Evolutionary conservation across 1,140 invertebrate genomes (phyloP).

Genomic region (Helicoverpa armigera): DNA sequence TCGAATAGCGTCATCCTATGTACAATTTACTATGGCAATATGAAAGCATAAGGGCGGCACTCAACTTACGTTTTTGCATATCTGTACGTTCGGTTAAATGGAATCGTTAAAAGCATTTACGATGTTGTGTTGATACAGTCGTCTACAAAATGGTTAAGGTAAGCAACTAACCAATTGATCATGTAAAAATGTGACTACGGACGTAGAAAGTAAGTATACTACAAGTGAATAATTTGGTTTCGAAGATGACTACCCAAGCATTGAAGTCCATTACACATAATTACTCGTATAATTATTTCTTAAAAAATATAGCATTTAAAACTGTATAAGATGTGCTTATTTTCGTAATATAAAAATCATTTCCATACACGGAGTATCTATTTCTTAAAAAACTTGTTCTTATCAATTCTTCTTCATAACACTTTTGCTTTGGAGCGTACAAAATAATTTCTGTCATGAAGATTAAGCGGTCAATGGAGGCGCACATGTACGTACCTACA

Average conservation of each 20-base stretch:
- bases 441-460: constrained; percentile 11
- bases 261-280: too few relatives aligned
- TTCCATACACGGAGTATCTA: too few relatives aligned
- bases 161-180: too few relatives aligned
- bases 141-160: not conserved
- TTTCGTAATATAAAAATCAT: too few relatives aligned
- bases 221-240: too few relatives aligned
- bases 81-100: constrained; percentile 47
- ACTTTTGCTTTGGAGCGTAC: constrained; percentile 19
- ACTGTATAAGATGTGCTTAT: too few relatives aligned
- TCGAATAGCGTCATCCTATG: constrained; percentile 30
- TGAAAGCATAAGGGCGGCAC: constrained; percentile 46
- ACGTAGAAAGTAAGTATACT: too few relatives aligned
- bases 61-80: constrained; percentile 52
- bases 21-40: constrained; percentile 48
- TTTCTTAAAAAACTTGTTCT: too few relatives aligned
- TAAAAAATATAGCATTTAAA: too few relatives aligned
- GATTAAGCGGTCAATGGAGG: constrained; percentile 33
- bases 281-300: too few relatives aligned
- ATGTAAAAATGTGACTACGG: not conserved
- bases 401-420: not conserved
- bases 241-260: too few relatives aligned
- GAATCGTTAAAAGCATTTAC: constrained; percentile 42
- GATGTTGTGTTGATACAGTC: constrained; percentile 7
- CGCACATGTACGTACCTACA: not conserved